Evolutionary conservation across 2,113 vertebrate genomes (phyloP), one percentile per base, ranked within the genome.

Genomic region (Ptyas mucosa): DNA sequence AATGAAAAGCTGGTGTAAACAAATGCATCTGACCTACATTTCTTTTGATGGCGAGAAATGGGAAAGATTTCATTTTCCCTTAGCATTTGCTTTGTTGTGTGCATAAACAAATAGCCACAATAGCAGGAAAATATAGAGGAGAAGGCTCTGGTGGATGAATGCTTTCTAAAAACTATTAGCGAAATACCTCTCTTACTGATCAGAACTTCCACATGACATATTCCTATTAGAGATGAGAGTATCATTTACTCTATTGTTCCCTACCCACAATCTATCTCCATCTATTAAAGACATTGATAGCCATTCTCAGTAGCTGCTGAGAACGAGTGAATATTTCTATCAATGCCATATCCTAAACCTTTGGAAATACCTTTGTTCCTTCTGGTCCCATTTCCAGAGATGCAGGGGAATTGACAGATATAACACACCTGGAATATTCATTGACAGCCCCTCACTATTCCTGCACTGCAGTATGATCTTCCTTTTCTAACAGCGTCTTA

Each of bases 1-100:
- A 92, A 58, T 90, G 85, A 89, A 86, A 90, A 61, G 14, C 46
- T 61, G 49, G 21, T 53, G 46, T 61, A 90, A 92, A 92, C 87
- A 88, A 52, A 51, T 64, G 53, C 54, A 85, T 87, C 14, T 21
- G 26, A 75, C 51, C 92, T 85, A 51, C 21, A 39, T 86, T 49
- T 61, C 55, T 43, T 87, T 87, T 52, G 46, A 43, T 11, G 9
- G 21, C 39, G 8, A 61, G 51, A 87, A 90, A 86, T 55, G n/a
- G 55, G 49, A 61, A 54, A 90, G 6, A 86, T 86, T 90, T 86
- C 58, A 64, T 86, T 64, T 87, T 87, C 24, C 26, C 23, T 53
- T 49, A 61, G 81, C 61, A 58, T 29, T 90, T 46, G 7, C 14
- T 90, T 93, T 90, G 23, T 34, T 53, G 18, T 39, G 21, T 39